Evolutionary conservation across 2,797 vertebrate genomes (phyloP), one percentile per base, ranked within the genome.

Genomic region (Sebastes oblongus): DNA sequence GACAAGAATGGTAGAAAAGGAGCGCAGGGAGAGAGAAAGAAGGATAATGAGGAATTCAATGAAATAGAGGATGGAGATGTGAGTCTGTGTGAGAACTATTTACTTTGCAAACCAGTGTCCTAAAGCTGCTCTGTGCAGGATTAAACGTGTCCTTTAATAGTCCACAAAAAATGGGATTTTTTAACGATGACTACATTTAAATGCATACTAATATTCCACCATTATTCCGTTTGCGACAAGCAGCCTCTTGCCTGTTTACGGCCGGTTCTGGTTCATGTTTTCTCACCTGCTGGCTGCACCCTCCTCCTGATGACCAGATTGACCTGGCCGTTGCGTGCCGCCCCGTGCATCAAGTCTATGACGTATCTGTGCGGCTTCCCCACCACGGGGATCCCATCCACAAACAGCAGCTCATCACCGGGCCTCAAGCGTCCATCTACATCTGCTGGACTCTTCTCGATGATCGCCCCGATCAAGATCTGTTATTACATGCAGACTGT

Each of bases 331-430:
- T 97, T 98, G 1, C 97, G 96, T 13, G 98, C 98, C 42, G 98
- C 98, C 0, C 96, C 97, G 81, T 99, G 98, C 98, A 99, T 99
- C 79, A 99, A 94, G 90, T 99, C 98, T 56, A 99, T 99, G 91
- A 99, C 98, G 0, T 99, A 98, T 93, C 98, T 95, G 94, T 99
- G 98, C 0, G 98, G 97, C 93, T 99, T 99, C 84, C 98, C 98
- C 0, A 97, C 96, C 93, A 99, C 98, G 0, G 96, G 97, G 79
- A 99, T 97, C 66, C 98, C 97, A 10, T 99, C 98, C 8, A 99
- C 98, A 0, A 97, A 97, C 80, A 99, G 94, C 64, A 99, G 94
- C 94, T 99, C 98, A 3, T 99, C 98, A 0, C 98, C 98, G 2
- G 98, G 98, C 52, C 97, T 96, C 20, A 99, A 91, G 12, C 98